A percentile compares a stretch with the other conserved stretches of the same genome.
These are phyloP conservation scores for Aromia moschata DNA, from an alignment of 2,888 invertebrate genomes.

Conservation along the genomic window DNA sequence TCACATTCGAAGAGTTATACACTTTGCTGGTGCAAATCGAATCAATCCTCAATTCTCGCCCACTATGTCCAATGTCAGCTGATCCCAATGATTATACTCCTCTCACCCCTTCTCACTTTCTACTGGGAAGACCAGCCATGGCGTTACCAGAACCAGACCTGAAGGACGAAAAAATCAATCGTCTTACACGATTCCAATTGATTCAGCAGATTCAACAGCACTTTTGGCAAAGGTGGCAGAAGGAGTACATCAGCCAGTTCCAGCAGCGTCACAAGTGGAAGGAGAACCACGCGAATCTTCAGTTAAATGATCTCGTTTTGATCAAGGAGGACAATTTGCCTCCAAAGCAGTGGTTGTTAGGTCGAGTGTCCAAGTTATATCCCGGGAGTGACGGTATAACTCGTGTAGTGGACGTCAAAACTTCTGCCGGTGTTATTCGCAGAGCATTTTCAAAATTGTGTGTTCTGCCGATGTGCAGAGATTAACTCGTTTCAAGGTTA, in stretches of 20 bases:
- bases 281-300: neutral
- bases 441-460: neutral
- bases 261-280: conserved; percentile 26
- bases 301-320: conserved; percentile 19
- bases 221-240: neutral
- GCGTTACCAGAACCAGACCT: neutral
- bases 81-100: neutral
- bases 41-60: neutral
- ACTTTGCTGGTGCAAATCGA: neutral
- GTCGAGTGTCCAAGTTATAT: conserved; percentile 8
- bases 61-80: neutral
- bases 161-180: neutral
- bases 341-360: conserved; percentile 16
- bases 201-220: neutral
- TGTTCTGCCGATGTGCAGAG: neutral
- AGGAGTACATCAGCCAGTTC: conserved; percentile 9
- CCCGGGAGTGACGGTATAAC: neutral
- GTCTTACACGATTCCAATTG: neutral
- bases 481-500: neutral
- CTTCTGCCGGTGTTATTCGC: neutral
- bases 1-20: neutral
- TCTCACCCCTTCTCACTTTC: neutral
- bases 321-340: conserved; percentile 25
- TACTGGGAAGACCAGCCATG: neutral
- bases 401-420: neutral